Evolutionary conservation across 2,797 vertebrate genomes (phyloP).

Genomic region (Esox lucius): DNA sequence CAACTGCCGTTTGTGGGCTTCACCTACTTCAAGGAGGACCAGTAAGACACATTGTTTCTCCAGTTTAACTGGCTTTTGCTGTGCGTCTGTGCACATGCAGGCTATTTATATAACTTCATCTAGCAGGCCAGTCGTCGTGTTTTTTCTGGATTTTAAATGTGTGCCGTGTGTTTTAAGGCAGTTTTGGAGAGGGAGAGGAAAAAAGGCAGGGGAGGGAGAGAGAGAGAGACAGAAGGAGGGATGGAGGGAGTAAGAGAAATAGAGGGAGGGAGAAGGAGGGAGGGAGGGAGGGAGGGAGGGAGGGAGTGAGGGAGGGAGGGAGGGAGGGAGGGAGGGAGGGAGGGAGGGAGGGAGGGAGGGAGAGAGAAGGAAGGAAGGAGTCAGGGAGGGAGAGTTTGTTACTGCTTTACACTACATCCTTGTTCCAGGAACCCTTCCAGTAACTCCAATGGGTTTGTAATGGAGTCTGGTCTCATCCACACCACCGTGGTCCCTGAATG

Average conservation of each 20-base stretch:
- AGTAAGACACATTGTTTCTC: constrained; percentile 76
- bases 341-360: background rate
- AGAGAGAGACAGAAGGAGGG: background rate
- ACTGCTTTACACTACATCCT: constrained; percentile 62
- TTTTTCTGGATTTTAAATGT: background rate
- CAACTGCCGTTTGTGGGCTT: constrained; percentile 98
- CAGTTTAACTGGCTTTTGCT: background rate
- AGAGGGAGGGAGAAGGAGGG: background rate
- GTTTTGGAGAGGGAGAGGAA: background rate
- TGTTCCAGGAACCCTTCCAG: constrained; percentile 56
- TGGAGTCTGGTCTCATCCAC: constrained; percentile 30
- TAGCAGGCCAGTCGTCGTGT: no score
- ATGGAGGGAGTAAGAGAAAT: background rate
- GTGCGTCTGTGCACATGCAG: constrained; percentile 53
- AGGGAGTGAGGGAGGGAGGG: background rate
- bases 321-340: background rate
- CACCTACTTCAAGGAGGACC: constrained; percentile 94
- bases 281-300: background rate
- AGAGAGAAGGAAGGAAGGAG: background rate
- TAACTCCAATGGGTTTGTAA: constrained; percentile 15
- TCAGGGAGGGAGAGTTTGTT: constrained; percentile 46
- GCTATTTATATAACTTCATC: background rate
- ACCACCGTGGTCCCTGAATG: constrained; percentile 5
- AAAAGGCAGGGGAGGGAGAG: background rate
- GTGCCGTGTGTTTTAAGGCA: background rate